Evolutionary conservation across 2,113 vertebrate genomes (phyloP).

Genomic region (Leucoraja erinaceus): DNA sequence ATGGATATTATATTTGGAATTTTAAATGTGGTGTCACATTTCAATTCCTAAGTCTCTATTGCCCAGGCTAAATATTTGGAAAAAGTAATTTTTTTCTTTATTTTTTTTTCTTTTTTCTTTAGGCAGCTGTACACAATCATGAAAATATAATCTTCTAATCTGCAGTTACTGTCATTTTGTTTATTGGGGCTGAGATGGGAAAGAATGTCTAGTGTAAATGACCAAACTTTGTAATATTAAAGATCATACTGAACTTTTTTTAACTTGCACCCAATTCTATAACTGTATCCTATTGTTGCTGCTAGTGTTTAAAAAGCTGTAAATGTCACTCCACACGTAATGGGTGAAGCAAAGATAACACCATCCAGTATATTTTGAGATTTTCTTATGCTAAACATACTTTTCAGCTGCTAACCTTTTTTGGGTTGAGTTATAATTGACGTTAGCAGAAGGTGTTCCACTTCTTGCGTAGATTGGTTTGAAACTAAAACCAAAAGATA

Average conservation of each 20-base stretch:
- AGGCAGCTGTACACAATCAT: not conserved
- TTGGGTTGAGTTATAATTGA: conserved; percentile 3
- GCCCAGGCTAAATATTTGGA: not conserved
- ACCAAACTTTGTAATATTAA: not conserved
- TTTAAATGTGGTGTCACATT: not conserved
- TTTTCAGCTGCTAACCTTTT: conserved; percentile 11
- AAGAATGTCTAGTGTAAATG: not conserved
- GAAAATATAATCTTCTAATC: not conserved
- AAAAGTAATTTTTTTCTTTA: not conserved
- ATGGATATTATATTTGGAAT: not conserved
- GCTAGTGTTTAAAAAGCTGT: conserved; percentile 15
- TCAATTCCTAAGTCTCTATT: not conserved
- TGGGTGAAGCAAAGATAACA: not conserved
- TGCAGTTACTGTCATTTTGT: not conserved
- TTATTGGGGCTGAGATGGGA: not conserved
- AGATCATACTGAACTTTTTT: not conserved
- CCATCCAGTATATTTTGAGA: not conserved
- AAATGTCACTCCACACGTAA: not conserved
- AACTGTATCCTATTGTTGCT: not conserved
- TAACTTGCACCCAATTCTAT: not conserved
- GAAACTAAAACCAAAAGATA: conserved; percentile 23
- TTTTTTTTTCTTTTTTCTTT: not conserved
- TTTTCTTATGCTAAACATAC: not conserved
- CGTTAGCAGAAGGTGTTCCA: conserved; percentile 20
- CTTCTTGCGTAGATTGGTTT: conserved; percentile 6